These are phyloP conservation scores for Gnatocerus cornutus DNA, from an alignment of 2,888 invertebrate genomes.

Conservation along the genomic window DNA sequence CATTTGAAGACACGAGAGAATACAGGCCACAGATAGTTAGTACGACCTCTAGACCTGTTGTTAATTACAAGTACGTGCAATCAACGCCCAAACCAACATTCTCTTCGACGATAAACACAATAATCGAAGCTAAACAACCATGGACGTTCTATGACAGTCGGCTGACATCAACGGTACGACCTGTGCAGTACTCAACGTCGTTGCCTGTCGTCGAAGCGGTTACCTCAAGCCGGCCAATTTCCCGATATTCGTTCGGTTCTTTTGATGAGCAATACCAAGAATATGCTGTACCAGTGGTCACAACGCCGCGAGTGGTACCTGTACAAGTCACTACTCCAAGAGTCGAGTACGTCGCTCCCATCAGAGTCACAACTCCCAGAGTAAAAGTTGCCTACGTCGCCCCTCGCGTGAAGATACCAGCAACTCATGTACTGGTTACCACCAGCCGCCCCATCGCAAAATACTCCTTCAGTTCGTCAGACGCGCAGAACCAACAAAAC, in stretches of 20 bases:
- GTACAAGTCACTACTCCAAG: neutral
- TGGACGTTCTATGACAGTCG: conserved; percentile 61
- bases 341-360: conserved; percentile 30
- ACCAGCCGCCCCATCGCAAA: conserved; percentile 59
- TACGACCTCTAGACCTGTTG: conserved; percentile 29
- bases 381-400: neutral
- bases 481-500: conserved; percentile 41
- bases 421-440: conserved; percentile 36
- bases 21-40: neutral
- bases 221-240: conserved; percentile 58
- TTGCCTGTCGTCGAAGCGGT: conserved; percentile 35
- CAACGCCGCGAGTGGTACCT: conserved; percentile 27
- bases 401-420: conserved; percentile 1
- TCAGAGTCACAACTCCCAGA: conserved; percentile 13
- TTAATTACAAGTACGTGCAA: conserved; percentile 49
- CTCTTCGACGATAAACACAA: conserved; percentile 67
- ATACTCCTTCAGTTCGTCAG: conserved; percentile 61
- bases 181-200: conserved; percentile 37
- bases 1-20: conserved; percentile 55
- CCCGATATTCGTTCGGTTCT: conserved; percentile 59
- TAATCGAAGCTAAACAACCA: conserved; percentile 57
- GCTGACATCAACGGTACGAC: conserved; percentile 54
- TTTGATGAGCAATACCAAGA: conserved; percentile 56
- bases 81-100: conserved; percentile 67
- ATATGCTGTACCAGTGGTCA: conserved; percentile 29